Conservation (phyloP, 2,888 invertebrate genomes). For the Plagodis dolabraria region DNA sequence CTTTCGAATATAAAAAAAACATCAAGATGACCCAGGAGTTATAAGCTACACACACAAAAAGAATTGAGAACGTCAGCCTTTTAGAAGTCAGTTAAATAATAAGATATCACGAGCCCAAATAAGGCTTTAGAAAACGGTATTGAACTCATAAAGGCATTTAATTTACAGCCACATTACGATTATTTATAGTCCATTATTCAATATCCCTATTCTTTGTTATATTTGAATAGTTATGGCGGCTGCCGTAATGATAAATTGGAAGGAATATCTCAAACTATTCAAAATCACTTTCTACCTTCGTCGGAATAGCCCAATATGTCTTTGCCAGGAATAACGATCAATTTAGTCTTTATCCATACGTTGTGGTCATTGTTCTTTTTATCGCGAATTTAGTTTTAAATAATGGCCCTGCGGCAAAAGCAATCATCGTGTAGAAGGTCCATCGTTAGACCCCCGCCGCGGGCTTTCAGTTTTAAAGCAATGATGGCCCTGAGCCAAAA, state of each 20-base stretch:
- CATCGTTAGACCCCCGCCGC: too few relatives aligned
- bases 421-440: too few relatives aligned
- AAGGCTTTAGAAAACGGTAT: slow-evolving; percentile 10
- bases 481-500: too few relatives aligned
- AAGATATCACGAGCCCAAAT: too few relatives aligned
- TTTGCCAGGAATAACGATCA: slow-evolving; percentile 45
- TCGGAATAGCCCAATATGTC: slow-evolving; percentile 55
- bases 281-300: slow-evolving; percentile 60
- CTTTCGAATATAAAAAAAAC: too few relatives aligned
- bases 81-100: too few relatives aligned
- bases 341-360: slow-evolving; percentile 43
- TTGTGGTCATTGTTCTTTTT: slow-evolving; percentile 28
- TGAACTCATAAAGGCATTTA: slow-evolving; percentile 26
- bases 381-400: neutral
- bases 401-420: too few relatives aligned
- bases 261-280: slow-evolving; percentile 67
- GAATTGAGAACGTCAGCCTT: too few relatives aligned
- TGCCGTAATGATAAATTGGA: slow-evolving; percentile 58
- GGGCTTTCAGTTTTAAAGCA: too few relatives aligned
- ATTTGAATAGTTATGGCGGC: slow-evolving; percentile 40
- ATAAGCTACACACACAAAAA: too few relatives aligned
- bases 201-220: slow-evolving; percentile 39
- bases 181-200: slow-evolving; percentile 39
- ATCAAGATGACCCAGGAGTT: too few relatives aligned
- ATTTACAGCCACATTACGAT: slow-evolving; percentile 29